Conservation (phyloP, 2,797 vertebrate species). For the Diplodus sargus region DNA sequence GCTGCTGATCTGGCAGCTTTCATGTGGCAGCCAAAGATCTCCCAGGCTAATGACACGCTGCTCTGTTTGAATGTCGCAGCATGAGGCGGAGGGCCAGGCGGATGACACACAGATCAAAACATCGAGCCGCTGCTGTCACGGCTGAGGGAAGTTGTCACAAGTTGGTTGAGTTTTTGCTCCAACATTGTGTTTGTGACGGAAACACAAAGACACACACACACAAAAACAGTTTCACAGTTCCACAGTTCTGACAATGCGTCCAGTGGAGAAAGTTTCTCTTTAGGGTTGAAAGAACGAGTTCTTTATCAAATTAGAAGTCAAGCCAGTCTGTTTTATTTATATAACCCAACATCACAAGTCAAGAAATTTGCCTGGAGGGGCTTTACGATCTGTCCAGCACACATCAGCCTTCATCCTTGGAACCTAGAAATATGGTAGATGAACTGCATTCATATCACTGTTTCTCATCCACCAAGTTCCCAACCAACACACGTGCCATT, state of each 20-base stretch:
- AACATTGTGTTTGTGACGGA: not conserved
- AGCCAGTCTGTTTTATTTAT: not conserved
- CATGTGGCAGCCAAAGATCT: slow-evolving; percentile 60
- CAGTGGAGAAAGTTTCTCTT: slow-evolving; percentile 10
- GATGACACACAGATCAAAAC: slow-evolving; percentile 58
- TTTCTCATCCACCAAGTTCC: too few species aligned
- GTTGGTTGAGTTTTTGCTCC: slow-evolving; percentile 10
- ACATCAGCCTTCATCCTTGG: too few species aligned
- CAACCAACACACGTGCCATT: too few species aligned
- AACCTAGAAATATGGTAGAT: too few species aligned
- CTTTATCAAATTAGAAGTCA: not conserved
- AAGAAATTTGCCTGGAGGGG: not conserved
- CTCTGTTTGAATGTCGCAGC: slow-evolving; percentile 65
- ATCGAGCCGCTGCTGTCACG: slow-evolving; percentile 1
- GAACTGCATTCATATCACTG: too few species aligned
- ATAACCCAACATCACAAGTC: not conserved
- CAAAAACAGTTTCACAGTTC: not conserved
- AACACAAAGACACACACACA: not conserved
- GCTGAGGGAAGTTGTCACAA: slow-evolving; percentile 39
- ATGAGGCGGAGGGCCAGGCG: slow-evolving; percentile 35
- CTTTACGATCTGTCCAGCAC: not conserved
- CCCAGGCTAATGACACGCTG: slow-evolving; percentile 59
- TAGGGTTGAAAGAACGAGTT: not conserved
- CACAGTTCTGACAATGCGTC: not conserved
- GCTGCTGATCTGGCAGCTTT: slow-evolving; percentile 44